A percentile compares a stretch with the other conserved stretches of the same genome.
These are phyloP conservation scores for Melanostoma scalare DNA, from an alignment of 2,888 invertebrate species.

Conservation along the genomic window DNA sequence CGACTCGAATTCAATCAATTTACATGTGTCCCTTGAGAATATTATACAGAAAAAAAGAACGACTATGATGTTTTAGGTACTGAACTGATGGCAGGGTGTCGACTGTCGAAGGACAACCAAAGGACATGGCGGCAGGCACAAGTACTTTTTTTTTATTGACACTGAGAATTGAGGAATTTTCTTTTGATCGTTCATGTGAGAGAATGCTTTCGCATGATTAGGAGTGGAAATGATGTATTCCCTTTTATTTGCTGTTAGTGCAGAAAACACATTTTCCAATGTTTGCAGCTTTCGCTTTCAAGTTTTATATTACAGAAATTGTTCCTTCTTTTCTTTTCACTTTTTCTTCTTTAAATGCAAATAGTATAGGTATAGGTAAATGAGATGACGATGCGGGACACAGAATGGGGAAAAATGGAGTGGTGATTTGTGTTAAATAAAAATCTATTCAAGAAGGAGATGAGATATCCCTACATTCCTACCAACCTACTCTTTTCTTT, in stretches of 20 bases:
- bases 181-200: conserved; percentile 68
- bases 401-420: neutral
- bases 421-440: conserved; percentile 22
- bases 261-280: conserved; percentile 62
- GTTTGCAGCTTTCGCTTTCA: conserved; percentile 63
- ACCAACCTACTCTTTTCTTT: conserved; percentile 7
- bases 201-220: conserved; percentile 68
- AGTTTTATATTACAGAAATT: conserved; percentile 18
- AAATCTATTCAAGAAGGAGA: conserved; percentile 23
- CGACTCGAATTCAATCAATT: conserved; percentile 72
- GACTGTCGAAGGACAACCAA: neutral
- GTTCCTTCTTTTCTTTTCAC: conserved; percentile 9
- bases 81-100: conserved; percentile 23
- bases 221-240: conserved; percentile 57
- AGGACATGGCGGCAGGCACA: conserved; percentile 4
- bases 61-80: conserved; percentile 13
- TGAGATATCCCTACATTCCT: neutral
- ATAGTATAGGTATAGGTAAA: conserved; percentile 12
- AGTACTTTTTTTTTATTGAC: conserved; percentile 65
- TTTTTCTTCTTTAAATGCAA: conserved; percentile 28
- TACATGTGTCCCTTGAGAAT: conserved; percentile 62
- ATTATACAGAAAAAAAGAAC: neutral
- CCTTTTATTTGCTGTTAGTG: conserved; percentile 67
- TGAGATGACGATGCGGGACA: conserved; percentile 21
- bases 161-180: conserved; percentile 67